These are phyloP conservation scores for Eospalax fontanierii DNA, from an alignment of 2,797 vertebrate species.

Conservation along the genomic window DNA sequence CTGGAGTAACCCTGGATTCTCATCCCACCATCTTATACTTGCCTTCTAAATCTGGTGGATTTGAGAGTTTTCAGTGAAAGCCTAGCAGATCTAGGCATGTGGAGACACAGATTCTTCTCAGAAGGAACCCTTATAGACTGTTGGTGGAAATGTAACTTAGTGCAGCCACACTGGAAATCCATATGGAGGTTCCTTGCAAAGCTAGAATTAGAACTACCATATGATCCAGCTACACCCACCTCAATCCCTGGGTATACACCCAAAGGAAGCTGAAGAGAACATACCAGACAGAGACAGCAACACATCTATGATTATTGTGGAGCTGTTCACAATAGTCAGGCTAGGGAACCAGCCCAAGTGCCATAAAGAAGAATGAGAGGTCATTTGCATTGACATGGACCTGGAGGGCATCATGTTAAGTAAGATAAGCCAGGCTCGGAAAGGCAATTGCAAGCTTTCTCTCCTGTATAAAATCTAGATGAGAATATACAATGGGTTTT, in stretches of 20 bases:
- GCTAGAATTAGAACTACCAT: background rate
- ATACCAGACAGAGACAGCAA: background rate
- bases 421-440: background rate
- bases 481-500: background rate
- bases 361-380: background rate
- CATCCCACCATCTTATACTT: background rate
- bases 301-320: background rate
- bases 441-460: background rate
- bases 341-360: background rate
- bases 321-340: background rate
- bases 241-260: background rate
- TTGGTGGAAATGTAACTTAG: background rate
- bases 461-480: background rate
- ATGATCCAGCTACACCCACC: background rate
- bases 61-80: background rate
- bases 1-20: background rate
- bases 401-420: background rate
- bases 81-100: background rate
- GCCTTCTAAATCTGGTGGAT: background rate
- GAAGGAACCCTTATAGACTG: background rate
- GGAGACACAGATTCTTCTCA: constrained; percentile 2
- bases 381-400: background rate
- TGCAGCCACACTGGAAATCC: background rate
- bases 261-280: background rate
- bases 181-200: background rate